These are phyloP conservation scores for Smutsia temminckii DNA, from an alignment of 2,797 vertebrate genomes.

Conservation along the genomic window DNA sequence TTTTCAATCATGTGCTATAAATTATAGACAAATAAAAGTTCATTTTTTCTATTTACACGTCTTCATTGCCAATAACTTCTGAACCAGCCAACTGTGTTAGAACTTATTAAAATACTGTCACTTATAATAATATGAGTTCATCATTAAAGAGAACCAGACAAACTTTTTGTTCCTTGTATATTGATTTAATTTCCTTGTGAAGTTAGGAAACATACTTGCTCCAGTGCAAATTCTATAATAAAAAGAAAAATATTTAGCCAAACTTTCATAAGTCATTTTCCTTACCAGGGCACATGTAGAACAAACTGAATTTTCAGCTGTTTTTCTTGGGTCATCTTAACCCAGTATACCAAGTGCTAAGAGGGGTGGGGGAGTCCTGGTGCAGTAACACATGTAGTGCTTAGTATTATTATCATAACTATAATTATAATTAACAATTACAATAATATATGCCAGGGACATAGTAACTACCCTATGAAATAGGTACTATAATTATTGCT, in stretches of 20 bases:
- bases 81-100: slow-evolving; percentile 8
- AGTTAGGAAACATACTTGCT: background rate
- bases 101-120: slow-evolving; percentile 42
- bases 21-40: slow-evolving; percentile 17
- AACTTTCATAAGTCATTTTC: background rate
- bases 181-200: background rate
- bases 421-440: background rate
- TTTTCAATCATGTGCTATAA: background rate
- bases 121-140: slow-evolving; percentile 3
- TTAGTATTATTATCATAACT: background rate
- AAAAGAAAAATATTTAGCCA: background rate
- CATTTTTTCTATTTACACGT: slow-evolving; percentile 22
- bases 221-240: background rate
- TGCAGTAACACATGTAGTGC: background rate
- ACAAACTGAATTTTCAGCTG: background rate
- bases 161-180: background rate
- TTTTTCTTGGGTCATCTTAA: background rate
- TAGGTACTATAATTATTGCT: background rate
- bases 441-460: background rate
- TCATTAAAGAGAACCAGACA: background rate
- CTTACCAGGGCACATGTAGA: background rate
- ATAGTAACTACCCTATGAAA: background rate
- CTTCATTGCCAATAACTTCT: slow-evolving; percentile 11
- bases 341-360: background rate
- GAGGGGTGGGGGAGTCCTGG: background rate